Conservation (phyloP, 2,888 invertebrate genomes). For the Ennomos quercinarius region DNA sequence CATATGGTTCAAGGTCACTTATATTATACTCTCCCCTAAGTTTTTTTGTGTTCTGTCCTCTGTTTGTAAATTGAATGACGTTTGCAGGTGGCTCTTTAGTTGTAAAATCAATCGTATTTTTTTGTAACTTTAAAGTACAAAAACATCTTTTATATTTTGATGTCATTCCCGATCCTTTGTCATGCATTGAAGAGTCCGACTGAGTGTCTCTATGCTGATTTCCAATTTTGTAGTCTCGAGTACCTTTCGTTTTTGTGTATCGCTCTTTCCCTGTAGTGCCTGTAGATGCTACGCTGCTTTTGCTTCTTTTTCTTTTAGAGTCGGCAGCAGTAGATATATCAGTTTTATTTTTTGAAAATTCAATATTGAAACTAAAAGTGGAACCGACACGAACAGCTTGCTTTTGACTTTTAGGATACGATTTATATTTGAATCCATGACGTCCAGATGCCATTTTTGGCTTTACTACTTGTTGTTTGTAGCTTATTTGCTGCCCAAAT, state of each 20-base stretch:
- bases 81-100: background rate
- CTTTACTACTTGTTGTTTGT: slow-evolving; percentile 1
- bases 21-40: background rate
- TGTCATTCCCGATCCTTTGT: slow-evolving; percentile 8
- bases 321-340: background rate
- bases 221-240: slow-evolving; percentile 1
- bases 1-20: slow-evolving; percentile 42
- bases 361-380: slow-evolving; percentile 48
- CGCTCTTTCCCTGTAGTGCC: slow-evolving; percentile 11
- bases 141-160: slow-evolving; percentile 41
- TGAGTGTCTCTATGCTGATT: slow-evolving; percentile 8
- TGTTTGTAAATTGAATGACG: background rate
- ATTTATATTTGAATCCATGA: slow-evolving; percentile 15
- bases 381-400: slow-evolving; percentile 45
- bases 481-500: slow-evolving; percentile 4
- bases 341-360: slow-evolving; percentile 45
- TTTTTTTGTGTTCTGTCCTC: slow-evolving; percentile 14
- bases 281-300: slow-evolving; percentile 4
- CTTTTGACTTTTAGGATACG: slow-evolving; percentile 16
- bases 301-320: slow-evolving; percentile 11
- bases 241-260: slow-evolving; percentile 16
- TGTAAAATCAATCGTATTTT: slow-evolving; percentile 15
- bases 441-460: slow-evolving; percentile 2
- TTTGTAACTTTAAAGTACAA: slow-evolving; percentile 49
- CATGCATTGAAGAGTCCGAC: slow-evolving; percentile 8